Evolutionary conservation across 2,797 vertebrate species (phyloP).

Genomic region (Chaunax sp.): DNA sequence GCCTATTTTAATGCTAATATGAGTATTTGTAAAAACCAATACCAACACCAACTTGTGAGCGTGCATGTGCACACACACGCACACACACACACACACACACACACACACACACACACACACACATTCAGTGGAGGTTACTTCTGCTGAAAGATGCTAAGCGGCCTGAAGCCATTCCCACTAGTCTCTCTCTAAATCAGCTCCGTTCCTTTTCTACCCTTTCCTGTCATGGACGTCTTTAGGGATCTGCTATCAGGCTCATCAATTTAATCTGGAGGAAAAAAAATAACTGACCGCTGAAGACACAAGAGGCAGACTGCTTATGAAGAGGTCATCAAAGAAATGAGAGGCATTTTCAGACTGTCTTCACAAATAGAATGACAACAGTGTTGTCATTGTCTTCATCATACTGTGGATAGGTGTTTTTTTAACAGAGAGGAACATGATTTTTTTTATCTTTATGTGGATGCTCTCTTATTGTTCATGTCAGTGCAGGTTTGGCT

Average conservation of each 20-base stretch:
- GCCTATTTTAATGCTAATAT: conserved; percentile 67
- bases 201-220: conserved; percentile 38
- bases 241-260: conserved; percentile 48
- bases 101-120: conserved; percentile 9
- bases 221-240: conserved; percentile 36
- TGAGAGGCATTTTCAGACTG: conserved; percentile 4
- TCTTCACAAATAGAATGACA: conserved; percentile 7
- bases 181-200: conserved; percentile 36
- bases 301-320: conserved; percentile 4
- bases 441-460: too few species aligned
- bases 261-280: conserved; percentile 34
- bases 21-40: conserved; percentile 53
- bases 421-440: neutral
- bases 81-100: conserved; percentile 10
- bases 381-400: neutral
- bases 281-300: conserved; percentile 14
- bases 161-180: conserved; percentile 31
- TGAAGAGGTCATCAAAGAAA: conserved; percentile 23
- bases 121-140: conserved; percentile 33
- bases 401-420: neutral
- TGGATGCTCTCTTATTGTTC: too few species aligned
- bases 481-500: neutral
- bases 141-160: conserved; percentile 53
- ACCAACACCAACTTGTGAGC: conserved; percentile 27
- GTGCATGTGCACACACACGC: neutral